Evolutionary conservation across 2,888 invertebrate genomes (phyloP).

Genomic region (Priocnemis perturbator): DNA sequence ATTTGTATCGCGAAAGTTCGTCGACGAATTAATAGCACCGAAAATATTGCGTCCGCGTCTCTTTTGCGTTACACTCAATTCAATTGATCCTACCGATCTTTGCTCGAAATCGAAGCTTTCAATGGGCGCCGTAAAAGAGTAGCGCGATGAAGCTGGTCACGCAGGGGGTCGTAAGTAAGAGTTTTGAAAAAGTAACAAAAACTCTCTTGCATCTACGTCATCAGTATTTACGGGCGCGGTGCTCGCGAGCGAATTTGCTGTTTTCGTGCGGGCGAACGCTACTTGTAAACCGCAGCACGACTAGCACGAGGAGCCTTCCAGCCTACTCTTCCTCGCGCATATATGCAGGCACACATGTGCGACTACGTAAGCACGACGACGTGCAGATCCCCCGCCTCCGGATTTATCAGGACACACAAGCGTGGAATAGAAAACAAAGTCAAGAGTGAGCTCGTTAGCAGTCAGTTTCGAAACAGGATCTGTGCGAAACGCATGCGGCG

Average conservation of each 20-base stretch:
- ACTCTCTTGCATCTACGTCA: too few species aligned
- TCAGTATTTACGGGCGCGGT: neutral
- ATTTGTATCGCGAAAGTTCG: too few species aligned
- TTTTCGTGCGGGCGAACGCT: neutral
- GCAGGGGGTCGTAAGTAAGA: too few species aligned
- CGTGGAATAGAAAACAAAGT: constrained; percentile 3
- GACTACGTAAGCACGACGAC: neutral
- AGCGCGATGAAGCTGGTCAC: too few species aligned
- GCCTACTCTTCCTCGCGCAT: neutral
- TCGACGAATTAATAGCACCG: too few species aligned
- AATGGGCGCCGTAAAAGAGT: too few species aligned
- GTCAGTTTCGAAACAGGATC: constrained; percentile 10
- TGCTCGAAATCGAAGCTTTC: too few species aligned
- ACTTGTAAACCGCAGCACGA: neutral
- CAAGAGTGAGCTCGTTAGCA: constrained; percentile 18
- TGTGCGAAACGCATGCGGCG: neutral
- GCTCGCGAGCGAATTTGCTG: neutral
- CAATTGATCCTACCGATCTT: too few species aligned
- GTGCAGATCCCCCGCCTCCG: neutral
- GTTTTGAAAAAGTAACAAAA: too few species aligned
- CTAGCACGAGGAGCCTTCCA: too few species aligned
- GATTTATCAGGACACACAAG: constrained; percentile 9
- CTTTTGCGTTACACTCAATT: too few species aligned
- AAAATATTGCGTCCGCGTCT: too few species aligned
- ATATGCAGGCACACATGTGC: neutral